phyloP scores from a whole-genome alignment of 2,113 vertebrate species.

The Opisthocomus hoazin region DNA sequence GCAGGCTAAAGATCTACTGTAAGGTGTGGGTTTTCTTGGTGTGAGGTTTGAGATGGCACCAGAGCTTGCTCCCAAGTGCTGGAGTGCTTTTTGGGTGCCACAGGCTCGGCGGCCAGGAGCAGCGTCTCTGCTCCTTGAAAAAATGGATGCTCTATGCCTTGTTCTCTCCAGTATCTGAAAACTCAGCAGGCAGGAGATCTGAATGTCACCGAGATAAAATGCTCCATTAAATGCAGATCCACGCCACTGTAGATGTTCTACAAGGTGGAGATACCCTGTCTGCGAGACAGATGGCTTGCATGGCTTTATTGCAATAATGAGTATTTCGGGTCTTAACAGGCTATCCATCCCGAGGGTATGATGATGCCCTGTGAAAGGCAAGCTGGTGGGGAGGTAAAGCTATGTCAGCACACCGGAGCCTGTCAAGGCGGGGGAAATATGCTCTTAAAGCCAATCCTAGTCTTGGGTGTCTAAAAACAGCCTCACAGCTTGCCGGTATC shows the following conservation, averaged over 20 bases:
- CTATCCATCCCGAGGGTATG: slow-evolving; percentile 8
- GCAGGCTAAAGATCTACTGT: background rate
- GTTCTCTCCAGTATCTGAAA: background rate
- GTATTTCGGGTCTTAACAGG: slow-evolving; percentile 44
- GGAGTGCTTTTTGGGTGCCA: background rate
- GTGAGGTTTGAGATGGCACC: background rate
- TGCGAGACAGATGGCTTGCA: background rate
- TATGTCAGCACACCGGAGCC: background rate
- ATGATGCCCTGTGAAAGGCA: background rate
- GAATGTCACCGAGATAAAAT: background rate
- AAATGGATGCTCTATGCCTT: background rate
- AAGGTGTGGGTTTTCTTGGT: background rate
- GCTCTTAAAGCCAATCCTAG: background rate
- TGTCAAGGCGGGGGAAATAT: background rate
- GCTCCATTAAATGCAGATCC: slow-evolving; percentile 15
- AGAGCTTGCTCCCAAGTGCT: background rate
- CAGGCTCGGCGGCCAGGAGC: background rate
- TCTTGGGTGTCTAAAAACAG: background rate
- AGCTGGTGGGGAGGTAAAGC: background rate
- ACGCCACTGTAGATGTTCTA: background rate
- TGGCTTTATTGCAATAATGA: slow-evolving; percentile 51
- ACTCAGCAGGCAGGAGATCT: background rate
- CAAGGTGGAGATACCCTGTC: slow-evolving; percentile 13
- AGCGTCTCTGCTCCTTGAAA: background rate
- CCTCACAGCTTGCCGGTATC: background rate